Percentiles rank a stretch among this genome's conserved stretches.
These are phyloP conservation scores for Phrynocephalus guinanensis DNA, from an alignment of 2,797 vertebrate species.

Conservation along the genomic window DNA sequence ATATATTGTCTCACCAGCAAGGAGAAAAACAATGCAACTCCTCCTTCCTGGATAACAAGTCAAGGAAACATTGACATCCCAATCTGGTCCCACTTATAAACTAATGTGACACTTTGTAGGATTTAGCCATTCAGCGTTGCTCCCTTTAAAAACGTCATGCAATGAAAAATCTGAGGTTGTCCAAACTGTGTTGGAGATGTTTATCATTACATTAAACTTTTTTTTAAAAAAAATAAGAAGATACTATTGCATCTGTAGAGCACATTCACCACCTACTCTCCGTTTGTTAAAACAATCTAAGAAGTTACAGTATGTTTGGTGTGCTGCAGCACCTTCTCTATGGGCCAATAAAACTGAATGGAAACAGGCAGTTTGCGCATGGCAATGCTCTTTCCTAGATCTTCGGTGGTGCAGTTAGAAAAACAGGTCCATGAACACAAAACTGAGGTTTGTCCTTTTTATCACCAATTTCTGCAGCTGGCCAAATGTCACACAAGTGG, in stretches of 20 bases:
- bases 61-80: no score
- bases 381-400: conserved; percentile 45
- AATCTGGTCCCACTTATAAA: neutral
- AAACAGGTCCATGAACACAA: conserved; percentile 27
- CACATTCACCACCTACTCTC: conserved; percentile 22
- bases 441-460: conserved; percentile 31
- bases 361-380: conserved; percentile 56
- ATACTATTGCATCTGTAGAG: conserved; percentile 33
- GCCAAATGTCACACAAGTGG: conserved; percentile 44
- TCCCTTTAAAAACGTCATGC: neutral
- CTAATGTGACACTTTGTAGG: neutral
- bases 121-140: neutral
- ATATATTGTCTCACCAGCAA: no score
- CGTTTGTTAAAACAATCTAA: conserved; percentile 62
- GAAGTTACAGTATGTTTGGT: conserved; percentile 44
- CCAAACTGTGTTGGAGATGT: neutral
- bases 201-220: neutral
- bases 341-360: conserved; percentile 65
- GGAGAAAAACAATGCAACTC: no score
- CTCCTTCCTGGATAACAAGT: no score
- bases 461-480: conserved; percentile 53
- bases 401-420: conserved; percentile 54
- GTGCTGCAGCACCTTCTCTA: conserved; percentile 59
- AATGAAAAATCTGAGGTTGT: neutral
- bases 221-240: conserved; percentile 24